A percentile compares a stretch with the other conserved stretches of the same genome.
Evolutionary conservation across 2,888 invertebrate genomes (phyloP).

Genomic region (Morpho achilles): DNA sequence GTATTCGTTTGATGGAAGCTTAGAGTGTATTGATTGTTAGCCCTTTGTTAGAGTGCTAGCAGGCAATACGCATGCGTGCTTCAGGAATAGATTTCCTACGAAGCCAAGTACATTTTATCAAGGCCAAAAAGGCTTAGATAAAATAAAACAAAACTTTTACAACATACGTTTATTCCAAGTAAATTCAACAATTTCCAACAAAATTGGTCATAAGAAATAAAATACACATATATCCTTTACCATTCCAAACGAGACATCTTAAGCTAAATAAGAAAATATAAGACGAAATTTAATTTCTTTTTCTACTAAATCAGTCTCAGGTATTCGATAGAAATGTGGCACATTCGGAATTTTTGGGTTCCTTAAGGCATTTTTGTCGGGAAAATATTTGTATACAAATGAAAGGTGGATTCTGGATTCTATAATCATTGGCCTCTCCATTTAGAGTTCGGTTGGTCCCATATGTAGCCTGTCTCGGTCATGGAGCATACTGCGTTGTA

Average conservation of each 20-base stretch:
- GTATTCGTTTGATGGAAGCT: slow-evolving; percentile 42
- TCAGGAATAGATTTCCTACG: slow-evolving; percentile 34
- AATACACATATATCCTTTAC: slow-evolving; percentile 11
- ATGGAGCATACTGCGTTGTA: slow-evolving; percentile 95
- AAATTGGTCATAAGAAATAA: slow-evolving; percentile 42
- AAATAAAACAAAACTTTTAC: slow-evolving; percentile 41
- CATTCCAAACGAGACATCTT: slow-evolving; percentile 38
- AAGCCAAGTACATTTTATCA: slow-evolving; percentile 22
- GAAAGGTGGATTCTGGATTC: slow-evolving; percentile 10
- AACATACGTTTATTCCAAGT: slow-evolving; percentile 54
- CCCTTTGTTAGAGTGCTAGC: slow-evolving; percentile 27
- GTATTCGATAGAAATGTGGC: slow-evolving; percentile 58
- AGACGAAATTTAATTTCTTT: slow-evolving; percentile 64
- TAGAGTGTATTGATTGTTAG: slow-evolving; percentile 58
- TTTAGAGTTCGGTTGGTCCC: slow-evolving; percentile 86
- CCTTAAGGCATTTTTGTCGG: slow-evolving; percentile 16
- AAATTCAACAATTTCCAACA: slow-evolving; percentile 47
- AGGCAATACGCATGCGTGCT: slow-evolving; percentile 57
- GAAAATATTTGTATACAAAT: slow-evolving; percentile 15
- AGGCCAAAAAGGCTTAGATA: slow-evolving; percentile 25
- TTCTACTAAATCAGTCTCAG: slow-evolving; percentile 68
- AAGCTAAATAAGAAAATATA: slow-evolving; percentile 64
- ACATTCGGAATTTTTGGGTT: slow-evolving; percentile 33
- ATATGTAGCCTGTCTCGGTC: slow-evolving; percentile 94
- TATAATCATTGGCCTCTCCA: slow-evolving; percentile 56